Base-by-base conservation (phyloP, 2,888 invertebrate species). In the Beris chalybata region DNA sequence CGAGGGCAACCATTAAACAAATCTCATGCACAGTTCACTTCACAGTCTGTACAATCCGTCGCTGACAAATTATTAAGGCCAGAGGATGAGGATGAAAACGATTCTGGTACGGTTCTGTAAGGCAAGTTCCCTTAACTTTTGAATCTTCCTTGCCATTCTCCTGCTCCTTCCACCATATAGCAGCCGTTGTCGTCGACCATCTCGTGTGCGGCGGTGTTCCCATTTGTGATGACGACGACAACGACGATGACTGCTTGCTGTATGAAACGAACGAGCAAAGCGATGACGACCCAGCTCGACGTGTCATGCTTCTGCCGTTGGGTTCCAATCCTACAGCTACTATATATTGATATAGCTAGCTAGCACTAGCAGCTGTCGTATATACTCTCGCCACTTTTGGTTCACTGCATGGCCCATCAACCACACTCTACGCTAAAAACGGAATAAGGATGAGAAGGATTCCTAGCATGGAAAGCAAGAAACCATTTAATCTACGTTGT, bases 1-100 rank as follows among this genome's bases (percentile, higher is more conserved):
- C 70, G 71, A 72, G 72, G 71, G 71, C 72, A 71, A 72, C 72
- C 72, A 72, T 72, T 71, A 72, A 72, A 72, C 71, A 72, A 72
- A 72, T 72, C 72, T 71, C 72, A 69, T 72, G 71, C 71, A 71
- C 70, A 71, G 72, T 72, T 72, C 72, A 72, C 72, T 72, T 72
- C 71, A 72, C 71, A 72, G 71, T 71, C 72, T 71, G 72, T 70
- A 72, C 71, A 72, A 72, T 72, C 71, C 71, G 70, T 71, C 71
- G 71, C 72, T 72, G 72, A 72, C 72, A 72, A 72, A 72, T 72
- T 72, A 71, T 72, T 72, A 71, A 70, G 72, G 71, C 53, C 56
- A 52, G 63, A 68, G 71, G 70, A 70, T 71, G 70, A 67, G 70
- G 70, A 68, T 71, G 70, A 70, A 72, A 71, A 72, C 71, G 71